Percentiles rank a stretch among this genome's conserved stretches.
These are phyloP conservation scores for Elanoides forficatus DNA, from an alignment of 2,113 vertebrate species.

Conservation along the genomic window DNA sequence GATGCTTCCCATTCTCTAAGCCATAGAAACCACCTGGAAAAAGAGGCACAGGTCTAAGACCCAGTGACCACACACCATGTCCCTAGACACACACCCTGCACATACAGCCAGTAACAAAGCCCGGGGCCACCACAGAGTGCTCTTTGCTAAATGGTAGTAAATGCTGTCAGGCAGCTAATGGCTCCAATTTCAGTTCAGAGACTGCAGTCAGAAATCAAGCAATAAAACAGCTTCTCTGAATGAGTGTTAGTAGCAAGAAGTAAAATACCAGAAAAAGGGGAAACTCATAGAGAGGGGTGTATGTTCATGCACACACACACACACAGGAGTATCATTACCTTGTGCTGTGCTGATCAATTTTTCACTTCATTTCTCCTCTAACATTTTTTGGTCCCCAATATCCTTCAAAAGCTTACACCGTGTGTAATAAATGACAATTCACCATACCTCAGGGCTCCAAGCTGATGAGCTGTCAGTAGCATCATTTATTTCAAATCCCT, in stretches of 20 bases:
- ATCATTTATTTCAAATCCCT: constrained; percentile 73
- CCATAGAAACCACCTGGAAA: background rate
- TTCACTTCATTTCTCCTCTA: background rate
- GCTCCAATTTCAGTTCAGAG: background rate
- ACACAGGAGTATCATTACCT: background rate
- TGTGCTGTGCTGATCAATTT: background rate
- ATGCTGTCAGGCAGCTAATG: background rate
- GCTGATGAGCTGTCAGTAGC: constrained; percentile 80
- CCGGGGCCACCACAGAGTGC: background rate
- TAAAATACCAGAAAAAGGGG: background rate
- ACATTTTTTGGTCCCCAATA: background rate
- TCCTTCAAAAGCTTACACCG: background rate
- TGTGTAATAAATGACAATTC: background rate
- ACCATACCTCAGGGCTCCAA: constrained; percentile 87
- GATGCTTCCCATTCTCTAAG: background rate
- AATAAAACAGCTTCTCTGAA: background rate
- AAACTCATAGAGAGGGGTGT: background rate
- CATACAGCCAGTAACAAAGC: background rate
- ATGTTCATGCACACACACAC: background rate
- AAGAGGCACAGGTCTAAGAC: background rate
- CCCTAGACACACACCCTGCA: background rate
- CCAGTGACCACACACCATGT: background rate
- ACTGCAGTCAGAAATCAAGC: background rate
- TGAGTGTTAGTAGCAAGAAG: background rate
- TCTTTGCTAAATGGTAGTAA: background rate